Conservation (phyloP, 1,140 invertebrate species). For the Drosophila auraria region DNA sequence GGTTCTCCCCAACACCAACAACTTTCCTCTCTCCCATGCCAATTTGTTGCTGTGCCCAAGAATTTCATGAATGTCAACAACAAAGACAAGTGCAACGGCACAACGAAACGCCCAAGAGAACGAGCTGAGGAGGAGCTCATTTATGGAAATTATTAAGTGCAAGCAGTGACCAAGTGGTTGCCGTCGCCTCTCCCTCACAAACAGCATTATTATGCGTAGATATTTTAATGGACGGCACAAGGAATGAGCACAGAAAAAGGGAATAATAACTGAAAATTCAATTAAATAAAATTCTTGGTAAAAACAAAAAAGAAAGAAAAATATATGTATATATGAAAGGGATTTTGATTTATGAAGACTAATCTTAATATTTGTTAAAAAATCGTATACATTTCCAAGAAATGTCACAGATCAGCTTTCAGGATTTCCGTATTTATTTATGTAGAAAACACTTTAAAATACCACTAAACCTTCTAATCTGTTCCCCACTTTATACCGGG, state of each 20-base stretch:
- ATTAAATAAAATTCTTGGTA: background rate
- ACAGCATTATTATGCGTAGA: conserved; percentile 47
- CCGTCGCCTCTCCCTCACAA: conserved; percentile 21
- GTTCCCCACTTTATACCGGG: no score
- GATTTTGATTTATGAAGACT: no score
- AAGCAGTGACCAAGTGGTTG: conserved; percentile 35
- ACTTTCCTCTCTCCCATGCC: conserved; percentile 16
- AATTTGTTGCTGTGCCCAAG: conserved; percentile 60
- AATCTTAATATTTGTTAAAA: no score
- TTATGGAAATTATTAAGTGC: conserved; percentile 66
- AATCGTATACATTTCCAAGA: no score
- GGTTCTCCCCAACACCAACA: background rate
- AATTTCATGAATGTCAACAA: conserved; percentile 57
- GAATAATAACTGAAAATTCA: background rate
- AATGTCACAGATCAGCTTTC: no score
- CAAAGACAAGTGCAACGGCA: conserved; percentile 39
- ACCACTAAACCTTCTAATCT: no score
- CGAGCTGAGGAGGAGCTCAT: conserved; percentile 32
- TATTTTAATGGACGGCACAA: conserved; percentile 40
- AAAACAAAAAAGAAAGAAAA: background rate
- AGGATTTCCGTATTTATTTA: no score
- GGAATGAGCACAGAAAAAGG: conserved; percentile 10
- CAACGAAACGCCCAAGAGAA: conserved; percentile 41
- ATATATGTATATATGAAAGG: no score
- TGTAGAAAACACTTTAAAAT: no score